A percentile compares a stretch with the other conserved stretches of the same genome.
Conservation (phyloP, 2,888 invertebrate genomes). For the Gonocerus acuteangulatus region DNA sequence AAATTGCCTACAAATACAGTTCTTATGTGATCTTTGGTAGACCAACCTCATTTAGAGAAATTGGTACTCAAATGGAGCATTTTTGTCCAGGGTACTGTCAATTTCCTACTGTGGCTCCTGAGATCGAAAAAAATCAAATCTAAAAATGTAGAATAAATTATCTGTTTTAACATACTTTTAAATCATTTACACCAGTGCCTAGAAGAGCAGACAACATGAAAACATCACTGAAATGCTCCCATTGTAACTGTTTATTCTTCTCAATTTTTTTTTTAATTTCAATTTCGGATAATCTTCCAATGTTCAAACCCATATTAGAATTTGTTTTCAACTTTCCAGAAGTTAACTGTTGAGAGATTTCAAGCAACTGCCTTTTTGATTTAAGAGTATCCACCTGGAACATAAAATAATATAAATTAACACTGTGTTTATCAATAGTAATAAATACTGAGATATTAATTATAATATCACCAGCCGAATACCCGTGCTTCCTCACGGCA, state of each 20-base stretch:
- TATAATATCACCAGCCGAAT: no score
- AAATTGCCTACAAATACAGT: no score
- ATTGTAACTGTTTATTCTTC: conserved; percentile 45
- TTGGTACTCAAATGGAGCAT: no score
- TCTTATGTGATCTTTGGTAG: no score
- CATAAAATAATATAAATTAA: conserved; percentile 32
- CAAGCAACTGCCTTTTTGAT: conserved; percentile 65
- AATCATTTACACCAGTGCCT: conserved; percentile 61
- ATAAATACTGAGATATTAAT: no score
- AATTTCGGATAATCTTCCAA: conserved; percentile 40
- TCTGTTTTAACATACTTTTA: conserved; percentile 50
- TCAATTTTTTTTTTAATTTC: conserved; percentile 36
- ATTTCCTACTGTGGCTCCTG: no score
- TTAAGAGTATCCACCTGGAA: conserved; percentile 61
- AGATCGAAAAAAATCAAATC: no score
- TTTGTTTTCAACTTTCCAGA: conserved; percentile 28
- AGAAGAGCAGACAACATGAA: conserved; percentile 86
- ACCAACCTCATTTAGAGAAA: no score
- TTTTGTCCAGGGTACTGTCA: no score
- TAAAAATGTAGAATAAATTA: no score
- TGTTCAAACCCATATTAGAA: conserved; percentile 28
- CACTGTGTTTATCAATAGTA: background rate
- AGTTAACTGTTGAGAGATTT: conserved; percentile 61
- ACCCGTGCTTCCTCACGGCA: no score
- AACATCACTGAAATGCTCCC: conserved; percentile 76